Conservation (phyloP, 2,888 invertebrate genomes). For the Didymodactylos carnosus region DNA sequence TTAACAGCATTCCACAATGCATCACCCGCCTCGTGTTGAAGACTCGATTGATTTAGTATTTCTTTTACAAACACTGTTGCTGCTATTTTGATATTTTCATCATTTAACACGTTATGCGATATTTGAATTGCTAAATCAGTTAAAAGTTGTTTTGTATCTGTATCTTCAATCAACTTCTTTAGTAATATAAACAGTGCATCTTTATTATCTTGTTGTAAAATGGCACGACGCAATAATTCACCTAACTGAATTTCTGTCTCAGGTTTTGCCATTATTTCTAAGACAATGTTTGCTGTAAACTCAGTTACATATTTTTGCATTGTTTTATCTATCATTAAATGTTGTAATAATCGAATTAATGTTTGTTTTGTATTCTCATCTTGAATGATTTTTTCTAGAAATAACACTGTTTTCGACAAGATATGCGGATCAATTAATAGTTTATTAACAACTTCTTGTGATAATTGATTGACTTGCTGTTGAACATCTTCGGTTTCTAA, state of each 20-base stretch:
- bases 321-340: background rate
- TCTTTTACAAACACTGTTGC: background rate
- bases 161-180: background rate
- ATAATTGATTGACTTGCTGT: background rate
- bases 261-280: background rate
- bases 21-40: background rate
- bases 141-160: background rate
- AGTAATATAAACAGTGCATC: background rate
- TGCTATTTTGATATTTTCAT: background rate
- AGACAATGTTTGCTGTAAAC: background rate
- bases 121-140: background rate
- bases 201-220: background rate
- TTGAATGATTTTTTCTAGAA: background rate
- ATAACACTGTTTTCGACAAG: background rate
- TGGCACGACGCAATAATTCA: background rate
- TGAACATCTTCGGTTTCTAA: background rate
- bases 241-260: background rate
- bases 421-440: background rate
- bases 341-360: background rate
- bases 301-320: background rate
- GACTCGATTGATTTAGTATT: background rate
- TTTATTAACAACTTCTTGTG: background rate
- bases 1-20: background rate
- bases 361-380: background rate
- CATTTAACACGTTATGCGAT: background rate